A percentile compares a stretch with the other conserved stretches of the same genome.
Conservation (phyloP, 2,113 vertebrate genomes). For the Egretta garzetta region DNA sequence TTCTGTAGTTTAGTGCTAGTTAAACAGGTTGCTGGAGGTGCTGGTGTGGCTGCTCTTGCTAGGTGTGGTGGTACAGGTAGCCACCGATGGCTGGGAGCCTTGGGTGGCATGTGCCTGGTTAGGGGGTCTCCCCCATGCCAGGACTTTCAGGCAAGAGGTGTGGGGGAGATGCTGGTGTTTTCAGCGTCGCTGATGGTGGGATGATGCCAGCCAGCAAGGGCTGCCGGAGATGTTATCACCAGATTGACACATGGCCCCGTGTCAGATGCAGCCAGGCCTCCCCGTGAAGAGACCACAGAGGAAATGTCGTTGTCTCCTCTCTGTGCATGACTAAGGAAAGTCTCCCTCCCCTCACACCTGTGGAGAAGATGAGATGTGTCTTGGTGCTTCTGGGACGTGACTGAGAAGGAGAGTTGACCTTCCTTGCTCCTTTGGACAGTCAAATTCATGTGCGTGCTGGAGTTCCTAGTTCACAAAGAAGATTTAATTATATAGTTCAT, state of each 20-base stretch:
- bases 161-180: not conserved
- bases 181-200: not conserved
- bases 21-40: not conserved
- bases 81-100: not conserved
- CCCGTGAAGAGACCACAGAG: not conserved
- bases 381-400: not conserved
- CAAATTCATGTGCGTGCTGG: not conserved
- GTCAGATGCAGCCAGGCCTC: not conserved
- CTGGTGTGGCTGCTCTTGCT: not conserved
- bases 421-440: not conserved
- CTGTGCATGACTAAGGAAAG: not conserved
- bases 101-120: not conserved
- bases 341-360: not conserved
- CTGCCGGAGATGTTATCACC: not conserved
- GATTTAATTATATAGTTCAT: not conserved
- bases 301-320: not conserved
- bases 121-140: not conserved
- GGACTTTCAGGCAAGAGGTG: not conserved
- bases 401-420: not conserved
- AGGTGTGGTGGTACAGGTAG: not conserved
- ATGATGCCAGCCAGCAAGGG: not conserved
- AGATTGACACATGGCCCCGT: not conserved
- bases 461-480: not conserved
- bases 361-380: not conserved
- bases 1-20: not conserved